Conservation (phyloP, 1,140 invertebrate species). For the Aphelenchoides fujianensis region DNA sequence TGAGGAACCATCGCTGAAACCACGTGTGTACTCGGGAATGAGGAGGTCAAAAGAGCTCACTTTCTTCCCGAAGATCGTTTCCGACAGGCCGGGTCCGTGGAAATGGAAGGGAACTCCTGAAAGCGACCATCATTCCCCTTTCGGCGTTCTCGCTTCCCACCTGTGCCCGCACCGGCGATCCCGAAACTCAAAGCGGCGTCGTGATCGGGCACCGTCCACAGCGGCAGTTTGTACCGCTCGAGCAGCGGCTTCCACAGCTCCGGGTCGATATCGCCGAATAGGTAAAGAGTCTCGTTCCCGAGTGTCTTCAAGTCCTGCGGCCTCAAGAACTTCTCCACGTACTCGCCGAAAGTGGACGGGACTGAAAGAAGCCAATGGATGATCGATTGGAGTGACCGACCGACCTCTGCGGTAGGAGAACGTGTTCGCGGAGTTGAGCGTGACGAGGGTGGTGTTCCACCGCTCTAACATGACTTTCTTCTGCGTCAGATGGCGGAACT, state of each 20-base stretch:
- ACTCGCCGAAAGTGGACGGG: conserved; percentile 62
- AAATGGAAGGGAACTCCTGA: conserved; percentile 68
- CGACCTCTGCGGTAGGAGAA: conserved; percentile 64
- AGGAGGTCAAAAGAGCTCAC: conserved; percentile 40
- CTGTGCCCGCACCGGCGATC: conserved; percentile 51
- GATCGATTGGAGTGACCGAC: conserved; percentile 31
- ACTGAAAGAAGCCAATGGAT: no score
- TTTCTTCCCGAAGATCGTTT: conserved; percentile 66
- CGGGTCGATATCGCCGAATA: conserved; percentile 67
- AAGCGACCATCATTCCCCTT: no score
- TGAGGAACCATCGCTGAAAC: conserved; percentile 65
- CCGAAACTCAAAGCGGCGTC: conserved; percentile 65
- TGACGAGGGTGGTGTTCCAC: conserved; percentile 61
- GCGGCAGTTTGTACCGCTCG: conserved; percentile 63
- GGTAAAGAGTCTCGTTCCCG: conserved; percentile 66
- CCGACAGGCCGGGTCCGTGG: conserved; percentile 67
- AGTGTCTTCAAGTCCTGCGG: conserved; percentile 63
- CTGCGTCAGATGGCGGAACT: conserved; percentile 43
- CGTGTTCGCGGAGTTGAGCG: conserved; percentile 65
- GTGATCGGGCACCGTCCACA: conserved; percentile 63
- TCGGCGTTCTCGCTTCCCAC: no score
- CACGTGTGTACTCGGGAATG: no score
- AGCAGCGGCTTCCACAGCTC: conserved; percentile 64
- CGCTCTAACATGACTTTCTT: conserved; percentile 57
- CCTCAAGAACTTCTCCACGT: conserved; percentile 62